These are phyloP conservation scores for Aricia artaxerxes DNA, from an alignment of 2,888 invertebrate species.

Conservation along the genomic window DNA sequence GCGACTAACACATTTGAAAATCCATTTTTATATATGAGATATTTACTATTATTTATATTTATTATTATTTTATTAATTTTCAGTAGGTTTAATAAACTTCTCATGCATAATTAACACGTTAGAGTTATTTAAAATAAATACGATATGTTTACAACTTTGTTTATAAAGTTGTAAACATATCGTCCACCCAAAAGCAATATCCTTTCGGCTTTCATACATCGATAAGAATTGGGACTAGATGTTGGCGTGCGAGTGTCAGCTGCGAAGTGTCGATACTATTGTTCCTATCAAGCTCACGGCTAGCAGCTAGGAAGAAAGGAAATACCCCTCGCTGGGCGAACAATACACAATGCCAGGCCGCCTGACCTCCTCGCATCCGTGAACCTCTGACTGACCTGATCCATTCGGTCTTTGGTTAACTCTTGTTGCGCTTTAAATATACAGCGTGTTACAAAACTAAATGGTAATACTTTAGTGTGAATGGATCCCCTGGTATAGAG, in stretches of 20 bases:
- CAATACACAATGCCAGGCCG: constrained; percentile 72
- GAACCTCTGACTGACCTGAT: constrained; percentile 48
- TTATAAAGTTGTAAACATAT: neutral
- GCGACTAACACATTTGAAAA: no score
- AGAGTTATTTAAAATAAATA: neutral
- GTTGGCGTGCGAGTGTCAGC: neutral
- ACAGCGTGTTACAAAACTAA: no score
- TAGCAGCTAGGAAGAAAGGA: constrained; percentile 60
- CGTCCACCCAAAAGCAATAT: neutral
- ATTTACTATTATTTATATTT: no score
- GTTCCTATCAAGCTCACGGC: constrained; percentile 52
- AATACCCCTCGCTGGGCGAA: constrained; percentile 69
- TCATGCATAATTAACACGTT: neutral
- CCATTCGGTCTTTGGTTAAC: neutral
- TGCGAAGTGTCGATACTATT: constrained; percentile 36
- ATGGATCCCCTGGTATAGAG: neutral
- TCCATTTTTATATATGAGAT: no score
- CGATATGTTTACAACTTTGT: no score
- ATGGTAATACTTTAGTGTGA: neutral
- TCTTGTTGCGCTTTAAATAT: neutral
- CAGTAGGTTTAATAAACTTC: neutral
- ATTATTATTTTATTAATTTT: neutral
- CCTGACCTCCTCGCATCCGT: constrained; percentile 65
- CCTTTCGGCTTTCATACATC: neutral
- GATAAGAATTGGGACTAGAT: neutral